Evolutionary conservation across 2,797 vertebrate species (phyloP), one percentile per base, ranked within the genome.

Genomic region (Tarsius wallacei): DNA sequence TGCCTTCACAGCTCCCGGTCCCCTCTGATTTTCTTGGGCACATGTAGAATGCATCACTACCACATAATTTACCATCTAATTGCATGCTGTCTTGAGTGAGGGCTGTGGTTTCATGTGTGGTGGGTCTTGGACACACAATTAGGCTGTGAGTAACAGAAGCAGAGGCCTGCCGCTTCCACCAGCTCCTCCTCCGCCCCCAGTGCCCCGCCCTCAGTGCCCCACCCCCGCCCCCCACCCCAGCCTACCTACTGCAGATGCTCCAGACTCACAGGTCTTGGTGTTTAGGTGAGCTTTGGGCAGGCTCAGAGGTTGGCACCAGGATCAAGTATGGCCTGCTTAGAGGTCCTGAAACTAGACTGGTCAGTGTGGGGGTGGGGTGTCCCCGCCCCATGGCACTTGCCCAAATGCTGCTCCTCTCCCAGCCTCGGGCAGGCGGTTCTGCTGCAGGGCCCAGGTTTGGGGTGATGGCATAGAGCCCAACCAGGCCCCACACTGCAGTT

Each of bases 61-160:
- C 92, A 17, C 94, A 76, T 82, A 57, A 90, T 96, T 96, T 88
- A 57, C 96, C 83, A 15, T 71, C 94, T 93, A 90, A 97, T 95
- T 93, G 93, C 89, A 91, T 86, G 87, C 91, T 93, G 87, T 90
- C 96, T 70, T 81, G 83, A 87, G 11, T 36, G 93, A 96, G 80
- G 81, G 59, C 93, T 95, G 93, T 73, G 95, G 96, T 68, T 95
- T 86, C 63, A 5, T 36, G 86, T 63, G 89, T 10, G 91, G 74
- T 84, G 95, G 85, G 88, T 77, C 87, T 47, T 49, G 49, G 94
- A 76, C 86, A 84, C 90, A 81, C 74, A 92, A 14, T 78, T 66
- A 84, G 63, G 85, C 91, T 80, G 64, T 85, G 87, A 93, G 59
- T 82, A 82, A 87, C 59, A 77, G 49, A 24, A 73, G 36, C 31